Evolutionary conservation across 2,797 vertebrate genomes (phyloP).

Genomic region (Mallotus villosus): DNA sequence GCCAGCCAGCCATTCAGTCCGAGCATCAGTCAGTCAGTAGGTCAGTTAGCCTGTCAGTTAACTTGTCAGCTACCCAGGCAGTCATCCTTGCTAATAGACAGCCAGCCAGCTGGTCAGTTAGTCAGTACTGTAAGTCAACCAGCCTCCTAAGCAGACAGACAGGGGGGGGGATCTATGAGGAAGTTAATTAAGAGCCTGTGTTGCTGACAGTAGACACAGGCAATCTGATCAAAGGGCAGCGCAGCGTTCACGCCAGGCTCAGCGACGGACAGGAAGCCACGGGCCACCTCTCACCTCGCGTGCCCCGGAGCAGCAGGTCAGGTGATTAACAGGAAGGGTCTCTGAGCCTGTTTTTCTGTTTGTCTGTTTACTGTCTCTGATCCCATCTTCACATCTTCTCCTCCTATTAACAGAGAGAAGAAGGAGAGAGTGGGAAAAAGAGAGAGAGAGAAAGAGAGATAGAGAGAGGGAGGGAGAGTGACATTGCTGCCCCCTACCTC

Average conservation of each 20-base stretch:
- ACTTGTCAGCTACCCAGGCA: neutral
- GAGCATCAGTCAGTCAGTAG: neutral
- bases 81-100: neutral
- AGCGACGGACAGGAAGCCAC: constrained; percentile 67
- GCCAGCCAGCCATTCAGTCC: neutral
- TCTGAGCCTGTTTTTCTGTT: constrained; percentile 73
- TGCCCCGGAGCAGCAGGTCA: constrained; percentile 81
- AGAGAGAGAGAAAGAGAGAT: constrained; percentile 5
- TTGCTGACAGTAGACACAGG: constrained; percentile 75
- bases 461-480: constrained; percentile 56
- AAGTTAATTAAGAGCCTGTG: constrained; percentile 83
- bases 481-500: constrained; percentile 60
- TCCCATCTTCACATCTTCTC: constrained; percentile 27
- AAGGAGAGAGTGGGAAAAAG: neutral
- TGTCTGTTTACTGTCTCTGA: constrained; percentile 42
- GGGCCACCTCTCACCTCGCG: constrained; percentile 67
- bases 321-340: constrained; percentile 78
- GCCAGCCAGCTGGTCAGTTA: neutral
- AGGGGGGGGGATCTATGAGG: constrained; percentile 61
- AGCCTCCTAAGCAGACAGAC: constrained; percentile 46
- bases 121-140: neutral
- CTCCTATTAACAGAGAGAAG: constrained; percentile 67
- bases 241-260: constrained; percentile 66
- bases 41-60: neutral
- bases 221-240: constrained; percentile 74